Percentiles rank a stretch among this genome's conserved stretches.
These are phyloP conservation scores for Leucoraja ocellata DNA, from an alignment of 2,797 vertebrate genomes.

Conservation along the genomic window DNA sequence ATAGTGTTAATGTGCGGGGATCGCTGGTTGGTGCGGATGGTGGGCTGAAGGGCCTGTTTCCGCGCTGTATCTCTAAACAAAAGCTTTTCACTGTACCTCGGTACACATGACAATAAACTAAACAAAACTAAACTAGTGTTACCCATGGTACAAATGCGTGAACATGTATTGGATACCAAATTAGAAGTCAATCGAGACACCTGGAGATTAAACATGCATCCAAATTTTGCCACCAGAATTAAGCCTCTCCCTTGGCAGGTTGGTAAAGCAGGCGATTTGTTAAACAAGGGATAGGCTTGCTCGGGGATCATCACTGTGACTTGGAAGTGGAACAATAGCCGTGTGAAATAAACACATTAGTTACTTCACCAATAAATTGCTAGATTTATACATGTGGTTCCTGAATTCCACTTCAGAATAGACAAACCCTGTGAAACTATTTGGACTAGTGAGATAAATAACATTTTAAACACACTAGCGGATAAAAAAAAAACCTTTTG, in stretches of 20 bases:
- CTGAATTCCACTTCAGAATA: conserved; percentile 26
- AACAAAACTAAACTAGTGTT: no score
- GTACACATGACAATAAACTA: no score
- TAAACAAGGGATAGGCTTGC: background rate
- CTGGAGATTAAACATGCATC: no score
- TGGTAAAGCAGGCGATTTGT: background rate
- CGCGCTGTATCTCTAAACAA: no score
- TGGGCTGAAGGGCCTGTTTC: no score
- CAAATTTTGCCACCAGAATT: no score
- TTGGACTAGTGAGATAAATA: conserved; percentile 27
- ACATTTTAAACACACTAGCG: conserved; percentile 12
- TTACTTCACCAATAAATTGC: background rate
- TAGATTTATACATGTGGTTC: background rate
- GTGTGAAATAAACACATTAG: background rate
- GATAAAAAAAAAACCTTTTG: conserved; percentile 15
- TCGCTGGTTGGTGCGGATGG: no score
- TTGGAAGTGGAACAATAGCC: conserved; percentile 8
- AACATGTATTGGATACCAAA: no score
- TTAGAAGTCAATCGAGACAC: no score
- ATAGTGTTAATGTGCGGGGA: no score
- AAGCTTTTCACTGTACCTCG: no score
- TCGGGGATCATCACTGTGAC: background rate
- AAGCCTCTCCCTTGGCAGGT: background rate
- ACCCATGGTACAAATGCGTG: no score
- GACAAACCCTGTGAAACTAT: conserved; percentile 20